A percentile compares a stretch with the other conserved stretches of the same genome.
Evolutionary conservation across 2,888 invertebrate genomes (phyloP).

Genomic region (Acrobasis consociella): DNA sequence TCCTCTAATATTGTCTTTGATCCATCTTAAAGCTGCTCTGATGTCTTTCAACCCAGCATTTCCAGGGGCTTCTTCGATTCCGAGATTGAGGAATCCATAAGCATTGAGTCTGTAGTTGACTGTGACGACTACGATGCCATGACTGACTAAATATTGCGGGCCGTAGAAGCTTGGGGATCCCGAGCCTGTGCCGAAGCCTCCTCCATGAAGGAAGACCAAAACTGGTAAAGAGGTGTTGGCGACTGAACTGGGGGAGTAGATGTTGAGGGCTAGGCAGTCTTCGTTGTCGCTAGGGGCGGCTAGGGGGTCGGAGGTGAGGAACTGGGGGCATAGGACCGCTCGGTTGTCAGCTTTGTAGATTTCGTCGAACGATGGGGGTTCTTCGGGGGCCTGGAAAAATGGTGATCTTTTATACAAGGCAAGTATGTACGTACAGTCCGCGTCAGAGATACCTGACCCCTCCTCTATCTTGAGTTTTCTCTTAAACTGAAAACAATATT

Average conservation of each 20-base stretch:
- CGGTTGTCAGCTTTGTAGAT: conserved; percentile 65
- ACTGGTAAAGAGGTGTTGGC: conserved; percentile 59
- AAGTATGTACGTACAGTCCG: too few relatives aligned
- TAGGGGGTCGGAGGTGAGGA: conserved; percentile 63
- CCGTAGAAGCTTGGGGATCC: conserved; percentile 69
- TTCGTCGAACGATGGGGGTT: conserved; percentile 55
- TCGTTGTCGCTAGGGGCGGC: conserved; percentile 69
- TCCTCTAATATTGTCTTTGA: conserved; percentile 61
- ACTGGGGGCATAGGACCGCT: conserved; percentile 68
- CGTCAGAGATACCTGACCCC: too few relatives aligned
- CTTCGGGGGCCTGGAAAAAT: conserved; percentile 57
- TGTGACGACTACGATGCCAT: conserved; percentile 71
- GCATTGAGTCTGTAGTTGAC: conserved; percentile 77
- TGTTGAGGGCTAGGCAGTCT: conserved; percentile 74
- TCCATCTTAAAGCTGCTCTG: conserved; percentile 71
- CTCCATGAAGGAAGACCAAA: conserved; percentile 77
- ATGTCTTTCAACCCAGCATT: conserved; percentile 78
- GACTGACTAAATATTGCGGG: conserved; percentile 70
- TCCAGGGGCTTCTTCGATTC: conserved; percentile 67
- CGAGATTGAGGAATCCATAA: conserved; percentile 73
- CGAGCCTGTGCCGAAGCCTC: conserved; percentile 73
- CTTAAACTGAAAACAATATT: too few relatives aligned
- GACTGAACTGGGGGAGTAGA: conserved; percentile 57
- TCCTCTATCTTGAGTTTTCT: too few relatives aligned
- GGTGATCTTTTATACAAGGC: too few relatives aligned